Evolutionary conservation across 2,888 invertebrate species (phyloP).

Genomic region (Drosophila leonis): DNA sequence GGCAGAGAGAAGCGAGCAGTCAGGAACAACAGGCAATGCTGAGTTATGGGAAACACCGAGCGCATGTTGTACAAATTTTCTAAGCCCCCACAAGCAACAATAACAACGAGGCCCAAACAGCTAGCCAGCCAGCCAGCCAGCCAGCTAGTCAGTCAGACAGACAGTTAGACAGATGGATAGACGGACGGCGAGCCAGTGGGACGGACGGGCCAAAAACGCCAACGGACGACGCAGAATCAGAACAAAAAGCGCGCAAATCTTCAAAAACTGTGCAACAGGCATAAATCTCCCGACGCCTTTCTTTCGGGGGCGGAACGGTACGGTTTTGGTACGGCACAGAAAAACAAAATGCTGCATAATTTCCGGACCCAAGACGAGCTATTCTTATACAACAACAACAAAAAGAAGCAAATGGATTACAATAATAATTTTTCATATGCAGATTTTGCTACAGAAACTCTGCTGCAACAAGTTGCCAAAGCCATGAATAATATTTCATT

Average conservation of each 20-base stretch:
- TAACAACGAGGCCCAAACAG: constrained; percentile 33
- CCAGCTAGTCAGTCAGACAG: constrained; percentile 27
- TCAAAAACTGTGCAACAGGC: constrained; percentile 61
- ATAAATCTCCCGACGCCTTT: constrained; percentile 79
- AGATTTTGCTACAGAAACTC: constrained; percentile 71
- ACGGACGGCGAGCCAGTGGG: constrained; percentile 13
- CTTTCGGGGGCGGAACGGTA: constrained; percentile 67
- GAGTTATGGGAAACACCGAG: constrained; percentile 79
- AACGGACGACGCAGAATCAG: constrained; percentile 68
- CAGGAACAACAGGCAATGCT: constrained; percentile 51
- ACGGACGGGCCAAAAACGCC: constrained; percentile 51
- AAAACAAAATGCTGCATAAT: constrained; percentile 81
- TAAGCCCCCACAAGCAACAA: constrained; percentile 69
- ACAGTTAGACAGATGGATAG: constrained; percentile 21
- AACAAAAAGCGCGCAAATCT: constrained; percentile 66
- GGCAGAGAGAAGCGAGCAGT: constrained; percentile 17
- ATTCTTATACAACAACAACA: constrained; percentile 11
- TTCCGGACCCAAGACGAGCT: constrained; percentile 52
- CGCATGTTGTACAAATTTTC: constrained; percentile 78
- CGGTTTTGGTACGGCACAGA: constrained; percentile 33
- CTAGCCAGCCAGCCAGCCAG: constrained; percentile 11
- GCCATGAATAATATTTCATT: constrained; percentile 81
- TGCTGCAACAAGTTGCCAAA: constrained; percentile 76
- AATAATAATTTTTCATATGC: constrained; percentile 82
- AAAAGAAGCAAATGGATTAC: constrained; percentile 75